Evolutionary conservation across 2,888 invertebrate species (phyloP).

Genomic region (Hymenopus coronatus): DNA sequence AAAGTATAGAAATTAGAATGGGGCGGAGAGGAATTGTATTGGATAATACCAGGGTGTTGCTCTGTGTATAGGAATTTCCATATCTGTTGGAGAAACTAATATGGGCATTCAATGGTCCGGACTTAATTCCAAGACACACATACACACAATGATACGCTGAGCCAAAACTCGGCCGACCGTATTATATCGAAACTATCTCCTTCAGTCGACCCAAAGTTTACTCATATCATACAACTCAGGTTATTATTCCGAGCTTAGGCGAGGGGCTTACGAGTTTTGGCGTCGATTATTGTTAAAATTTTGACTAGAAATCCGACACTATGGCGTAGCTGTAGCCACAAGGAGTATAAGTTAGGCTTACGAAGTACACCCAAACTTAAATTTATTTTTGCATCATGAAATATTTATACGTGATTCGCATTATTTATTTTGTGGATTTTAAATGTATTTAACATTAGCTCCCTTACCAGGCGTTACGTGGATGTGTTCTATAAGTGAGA

Average conservation of each 20-base stretch:
- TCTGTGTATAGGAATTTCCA: slow-evolving; percentile 6
- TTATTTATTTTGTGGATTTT: too few species aligned
- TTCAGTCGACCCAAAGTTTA: not conserved
- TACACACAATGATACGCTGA: not conserved
- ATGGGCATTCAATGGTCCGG: slow-evolving; percentile 13
- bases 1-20: not conserved
- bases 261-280: not conserved
- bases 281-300: not conserved
- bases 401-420: too few species aligned
- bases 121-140: slow-evolving; percentile 2
- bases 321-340: too few species aligned
- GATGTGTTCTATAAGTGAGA: too few species aligned
- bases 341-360: too few species aligned
- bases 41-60: not conserved
- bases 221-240: not conserved
- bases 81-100: not conserved
- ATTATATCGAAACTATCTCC: not conserved
- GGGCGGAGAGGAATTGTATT: not conserved
- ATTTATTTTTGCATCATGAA: too few species aligned
- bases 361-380: too few species aligned
- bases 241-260: not conserved
- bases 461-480: too few species aligned
- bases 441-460: too few species aligned
- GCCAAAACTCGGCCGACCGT: not conserved
- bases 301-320: not conserved